Percentiles rank a stretch among this genome's conserved stretches.
phyloP scores from a whole-genome alignment of 23 tunicate genomes.

The Diplosoma virens region DNA sequence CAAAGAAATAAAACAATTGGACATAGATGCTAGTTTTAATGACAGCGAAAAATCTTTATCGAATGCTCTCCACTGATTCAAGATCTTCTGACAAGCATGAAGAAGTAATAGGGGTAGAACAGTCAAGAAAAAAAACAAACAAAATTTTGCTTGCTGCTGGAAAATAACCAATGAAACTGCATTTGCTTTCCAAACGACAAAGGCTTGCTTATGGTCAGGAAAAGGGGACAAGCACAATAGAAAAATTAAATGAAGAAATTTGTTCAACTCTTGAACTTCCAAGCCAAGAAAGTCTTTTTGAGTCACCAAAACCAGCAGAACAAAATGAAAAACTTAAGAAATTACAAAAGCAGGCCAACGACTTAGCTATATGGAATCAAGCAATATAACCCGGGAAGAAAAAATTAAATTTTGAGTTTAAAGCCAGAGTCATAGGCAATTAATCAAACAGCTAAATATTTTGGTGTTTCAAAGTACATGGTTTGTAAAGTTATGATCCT shows the following conservation, averaged over 20 bases:
- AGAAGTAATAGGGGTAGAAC: too few relatives aligned
- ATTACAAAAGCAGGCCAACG: slow-evolving; percentile 9
- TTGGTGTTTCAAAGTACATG: neutral
- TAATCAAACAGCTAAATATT: neutral
- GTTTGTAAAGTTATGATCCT: neutral
- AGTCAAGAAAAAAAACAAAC: neutral
- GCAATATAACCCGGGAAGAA: neutral
- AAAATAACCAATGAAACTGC: neutral
- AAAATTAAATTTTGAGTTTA: neutral
- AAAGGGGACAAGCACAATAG: too few relatives aligned
- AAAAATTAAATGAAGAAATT: too few relatives aligned
- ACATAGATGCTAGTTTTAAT: too few relatives aligned
- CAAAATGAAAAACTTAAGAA: neutral
- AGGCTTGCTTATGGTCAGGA: neutral
- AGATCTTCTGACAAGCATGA: too few relatives aligned
- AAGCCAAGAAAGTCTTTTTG: too few relatives aligned
- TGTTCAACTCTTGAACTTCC: too few relatives aligned
- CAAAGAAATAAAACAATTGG: too few relatives aligned
- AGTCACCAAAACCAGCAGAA: too few relatives aligned
- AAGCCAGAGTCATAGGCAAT: slow-evolving; percentile 1
- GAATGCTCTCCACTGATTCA: too few relatives aligned
- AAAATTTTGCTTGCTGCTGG: neutral
- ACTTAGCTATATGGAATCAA: neutral
- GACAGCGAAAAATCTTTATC: too few relatives aligned
- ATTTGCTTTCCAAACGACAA: too few relatives aligned